Evolutionary conservation across 2,113 vertebrate species (phyloP), one percentile per base, ranked within the genome.

Genomic region (Apistogramma diplotaenia): DNA sequence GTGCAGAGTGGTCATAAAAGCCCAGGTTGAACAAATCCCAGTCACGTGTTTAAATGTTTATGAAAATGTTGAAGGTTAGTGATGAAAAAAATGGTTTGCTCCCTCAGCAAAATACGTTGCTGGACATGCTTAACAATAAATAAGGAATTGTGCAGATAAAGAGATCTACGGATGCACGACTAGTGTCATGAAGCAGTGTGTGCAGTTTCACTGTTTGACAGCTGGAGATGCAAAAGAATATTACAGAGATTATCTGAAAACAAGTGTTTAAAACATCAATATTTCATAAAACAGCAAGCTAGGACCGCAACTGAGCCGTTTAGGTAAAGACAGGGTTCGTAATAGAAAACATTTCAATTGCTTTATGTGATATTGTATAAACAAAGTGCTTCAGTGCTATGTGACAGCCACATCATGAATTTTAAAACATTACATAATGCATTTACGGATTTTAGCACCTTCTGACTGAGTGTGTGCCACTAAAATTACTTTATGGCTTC

Each of bases 41-140:
- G 71, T 43, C 78, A 80, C 23, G 76, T 81, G 70, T 73, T 62
- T 37, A 62, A 61, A 29, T 81, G 71, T 67, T 46, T 74, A 65
- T 43, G 9, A 1, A 67, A 31, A 55, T 74, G 62, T 55, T 75
- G 67, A 74, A 37, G 9, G 58, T 13, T 49, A 61, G 40, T 72
- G 67, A n/a, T 71, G 49, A n/a, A n/a, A 86, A 78, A 76, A 72
- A 79, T 27, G 31, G 12, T 55, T 72, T 56, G 57, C 46, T 55
- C 55, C 65, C 35, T 82, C 70, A 78, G 55, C 75, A 54, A n/a
- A 86, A 84, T 40, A 46, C 12, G 49, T 40, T 31, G 31, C 56
- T 76, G 16, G 18, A 60, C 75, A 46, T 51, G 43, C 43, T 1
- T 51, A 51, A 31, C 25, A 51, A 5, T 49, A 49, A 49, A 13